These are phyloP conservation scores for Hemicordylus capensis DNA, from an alignment of 2,113 vertebrate genomes.

Conservation along the genomic window DNA sequence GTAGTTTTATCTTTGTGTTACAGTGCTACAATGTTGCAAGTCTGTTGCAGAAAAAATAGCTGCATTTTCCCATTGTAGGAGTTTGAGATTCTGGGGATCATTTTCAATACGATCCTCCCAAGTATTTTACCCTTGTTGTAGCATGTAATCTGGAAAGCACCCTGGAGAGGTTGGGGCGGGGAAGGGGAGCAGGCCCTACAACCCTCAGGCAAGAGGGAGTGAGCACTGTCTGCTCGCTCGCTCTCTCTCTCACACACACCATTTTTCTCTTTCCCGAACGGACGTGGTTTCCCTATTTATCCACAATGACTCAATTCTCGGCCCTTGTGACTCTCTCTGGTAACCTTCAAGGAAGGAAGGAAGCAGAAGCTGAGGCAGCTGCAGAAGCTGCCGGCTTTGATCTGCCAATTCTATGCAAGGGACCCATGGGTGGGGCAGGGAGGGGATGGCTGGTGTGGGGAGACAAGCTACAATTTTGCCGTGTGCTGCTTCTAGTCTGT, in stretches of 20 bases:
- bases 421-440: background rate
- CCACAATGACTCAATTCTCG: constrained; percentile 7
- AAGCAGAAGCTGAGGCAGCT: background rate
- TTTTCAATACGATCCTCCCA: too few relatives aligned
- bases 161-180: background rate
- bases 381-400: background rate
- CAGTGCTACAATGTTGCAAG: too few relatives aligned
- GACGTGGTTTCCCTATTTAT: constrained; percentile 30
- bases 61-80: too few relatives aligned
- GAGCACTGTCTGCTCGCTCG: background rate
- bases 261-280: background rate
- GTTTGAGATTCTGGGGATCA: too few relatives aligned
- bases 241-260: background rate
- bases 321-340: background rate
- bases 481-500: background rate
- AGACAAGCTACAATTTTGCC: background rate
- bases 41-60: too few relatives aligned
- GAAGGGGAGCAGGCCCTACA: background rate
- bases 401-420: background rate
- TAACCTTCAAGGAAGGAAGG: constrained; percentile 12
- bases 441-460: background rate
- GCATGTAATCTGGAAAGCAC: background rate
- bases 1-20: too few relatives aligned
- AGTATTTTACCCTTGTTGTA: too few relatives aligned
- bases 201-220: background rate